phyloP scores from a whole-genome alignment of 2,797 vertebrate genomes.

The Diceros bicornis region DNA sequence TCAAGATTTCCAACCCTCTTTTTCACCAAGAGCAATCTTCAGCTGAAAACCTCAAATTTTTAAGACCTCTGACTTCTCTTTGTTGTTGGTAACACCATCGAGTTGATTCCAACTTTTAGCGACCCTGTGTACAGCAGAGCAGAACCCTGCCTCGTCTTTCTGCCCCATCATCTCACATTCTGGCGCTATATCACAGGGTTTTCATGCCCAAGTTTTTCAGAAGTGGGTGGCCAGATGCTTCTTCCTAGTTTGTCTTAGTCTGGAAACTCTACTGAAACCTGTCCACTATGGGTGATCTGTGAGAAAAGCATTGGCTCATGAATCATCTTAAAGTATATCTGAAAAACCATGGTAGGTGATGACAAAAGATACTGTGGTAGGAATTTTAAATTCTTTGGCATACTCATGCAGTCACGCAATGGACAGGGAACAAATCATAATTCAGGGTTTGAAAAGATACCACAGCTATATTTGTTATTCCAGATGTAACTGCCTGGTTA shows the following conservation, averaged over 20 bases:
- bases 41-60: constrained; percentile 1
- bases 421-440: neutral
- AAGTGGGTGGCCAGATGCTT: too few species aligned
- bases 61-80: neutral
- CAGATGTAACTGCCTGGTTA: neutral
- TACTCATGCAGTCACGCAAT: neutral
- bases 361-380: neutral
- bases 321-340: neutral
- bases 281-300: too few species aligned
- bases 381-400: neutral
- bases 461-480: neutral
- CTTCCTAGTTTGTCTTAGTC: too few species aligned
- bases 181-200: too few species aligned
- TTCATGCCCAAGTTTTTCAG: too few species aligned
- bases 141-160: too few species aligned
- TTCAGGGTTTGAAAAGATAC: neutral
- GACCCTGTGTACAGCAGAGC: too few species aligned
- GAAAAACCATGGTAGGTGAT: neutral
- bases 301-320: neutral
- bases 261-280: too few species aligned
- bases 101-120: too few species aligned
- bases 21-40: constrained; percentile 31
- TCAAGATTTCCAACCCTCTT: neutral
- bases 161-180: too few species aligned
- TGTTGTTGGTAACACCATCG: too few species aligned